phyloP scores from a whole-genome alignment of 2,888 invertebrate species.

The Eupithecia centaureata region DNA sequence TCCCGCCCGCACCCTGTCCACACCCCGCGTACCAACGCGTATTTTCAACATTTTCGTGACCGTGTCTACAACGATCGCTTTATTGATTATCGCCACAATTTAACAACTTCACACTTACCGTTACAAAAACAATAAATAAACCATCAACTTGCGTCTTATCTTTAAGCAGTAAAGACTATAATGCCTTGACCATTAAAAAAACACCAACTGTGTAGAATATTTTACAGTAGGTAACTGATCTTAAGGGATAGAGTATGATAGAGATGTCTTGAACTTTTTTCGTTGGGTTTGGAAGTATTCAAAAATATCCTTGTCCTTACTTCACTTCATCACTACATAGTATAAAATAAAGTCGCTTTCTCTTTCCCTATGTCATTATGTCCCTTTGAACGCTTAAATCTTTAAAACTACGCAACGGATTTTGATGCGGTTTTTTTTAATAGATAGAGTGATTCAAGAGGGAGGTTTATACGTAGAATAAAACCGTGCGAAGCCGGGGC shows the following conservation, averaged over 20 bases:
- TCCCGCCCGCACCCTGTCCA: slow-evolving; percentile 28
- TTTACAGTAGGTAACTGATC: slow-evolving; percentile 4
- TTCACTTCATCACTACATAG: too few relatives aligned
- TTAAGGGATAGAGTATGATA: neutral
- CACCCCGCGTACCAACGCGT: slow-evolving; percentile 74
- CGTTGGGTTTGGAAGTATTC: too few relatives aligned
- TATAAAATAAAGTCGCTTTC: too few relatives aligned
- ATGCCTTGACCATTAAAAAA: neutral
- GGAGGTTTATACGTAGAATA: too few relatives aligned
- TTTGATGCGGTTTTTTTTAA: too few relatives aligned
- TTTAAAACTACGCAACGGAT: too few relatives aligned
- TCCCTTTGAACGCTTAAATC: too few relatives aligned
- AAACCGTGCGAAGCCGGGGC: too few relatives aligned
- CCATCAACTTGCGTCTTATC: slow-evolving; percentile 9
- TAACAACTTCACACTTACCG: slow-evolving; percentile 63
- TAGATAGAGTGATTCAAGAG: too few relatives aligned
- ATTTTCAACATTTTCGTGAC: slow-evolving; percentile 65
- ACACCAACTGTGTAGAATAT: neutral
- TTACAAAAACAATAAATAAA: slow-evolving; percentile 55
- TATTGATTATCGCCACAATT: slow-evolving; percentile 78
- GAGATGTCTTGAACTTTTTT: neutral
- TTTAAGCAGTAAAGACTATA: neutral
- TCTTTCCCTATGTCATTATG: too few relatives aligned
- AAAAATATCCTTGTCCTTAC: too few relatives aligned
- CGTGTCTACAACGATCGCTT: slow-evolving; percentile 77